Evolutionary conservation across 30 jellyfish, hydroid and myxozoan species (phyloP).

Genomic region (Mastigias papua): DNA sequence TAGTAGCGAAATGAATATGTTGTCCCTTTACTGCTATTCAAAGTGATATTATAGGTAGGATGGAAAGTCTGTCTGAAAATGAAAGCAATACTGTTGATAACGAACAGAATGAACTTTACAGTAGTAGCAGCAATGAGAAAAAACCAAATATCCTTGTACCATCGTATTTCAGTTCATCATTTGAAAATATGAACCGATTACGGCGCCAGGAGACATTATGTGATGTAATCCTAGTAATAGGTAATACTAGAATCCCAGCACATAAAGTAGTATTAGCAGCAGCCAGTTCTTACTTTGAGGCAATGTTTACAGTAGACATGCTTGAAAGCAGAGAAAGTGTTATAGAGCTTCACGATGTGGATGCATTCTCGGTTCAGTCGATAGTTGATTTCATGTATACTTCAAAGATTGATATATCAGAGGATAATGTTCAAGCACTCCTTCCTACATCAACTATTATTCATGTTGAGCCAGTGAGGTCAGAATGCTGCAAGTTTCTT

Average conservation of each 20-base stretch:
- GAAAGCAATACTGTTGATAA: background rate
- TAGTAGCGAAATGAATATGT: background rate
- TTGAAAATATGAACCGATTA: constrained; percentile 70
- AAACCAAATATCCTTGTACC: constrained; percentile 4
- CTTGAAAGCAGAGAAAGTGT: constrained; percentile 72
- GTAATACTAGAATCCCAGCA: constrained; percentile 68
- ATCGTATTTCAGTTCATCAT: constrained; percentile 45
- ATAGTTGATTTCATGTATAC: constrained; percentile 84
- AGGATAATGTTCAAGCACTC: constrained; percentile 83
- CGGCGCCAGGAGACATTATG: constrained; percentile 68
- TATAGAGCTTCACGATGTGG: constrained; percentile 80
- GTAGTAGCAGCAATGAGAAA: background rate
- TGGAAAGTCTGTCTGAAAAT: background rate
- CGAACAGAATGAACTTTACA: background rate
- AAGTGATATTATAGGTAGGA: background rate
- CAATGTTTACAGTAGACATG: constrained; percentile 90
- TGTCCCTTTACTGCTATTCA: background rate
- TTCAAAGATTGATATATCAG: constrained; percentile 69
- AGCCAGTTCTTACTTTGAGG: constrained; percentile 87
- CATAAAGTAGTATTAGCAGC: constrained; percentile 88
- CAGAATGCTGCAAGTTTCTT: constrained; percentile 83
- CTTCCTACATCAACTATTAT: constrained; percentile 81
- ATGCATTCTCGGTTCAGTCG: constrained; percentile 71
- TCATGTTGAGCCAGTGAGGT: constrained; percentile 81
- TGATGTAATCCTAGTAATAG: constrained; percentile 73